Evolutionary conservation across 2,113 vertebrate species (phyloP).

Genomic region (Rhynchomys soricoides): DNA sequence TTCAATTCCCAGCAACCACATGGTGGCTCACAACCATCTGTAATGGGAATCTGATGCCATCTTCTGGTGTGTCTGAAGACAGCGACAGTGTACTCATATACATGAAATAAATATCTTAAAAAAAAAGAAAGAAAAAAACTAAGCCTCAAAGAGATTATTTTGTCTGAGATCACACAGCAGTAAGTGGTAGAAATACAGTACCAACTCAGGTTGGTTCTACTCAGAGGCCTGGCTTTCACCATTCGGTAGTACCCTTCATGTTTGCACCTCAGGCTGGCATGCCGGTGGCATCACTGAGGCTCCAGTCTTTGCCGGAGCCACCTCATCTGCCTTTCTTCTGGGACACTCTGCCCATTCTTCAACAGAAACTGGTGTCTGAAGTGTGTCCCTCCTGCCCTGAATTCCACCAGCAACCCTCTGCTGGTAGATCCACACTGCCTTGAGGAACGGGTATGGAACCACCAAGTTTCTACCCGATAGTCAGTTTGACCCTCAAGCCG

Average conservation of each 20-base stretch:
- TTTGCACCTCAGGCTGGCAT: accelerated
- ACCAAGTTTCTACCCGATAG: no score
- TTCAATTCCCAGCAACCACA: no score
- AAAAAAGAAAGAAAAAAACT: no score
- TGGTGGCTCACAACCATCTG: no score
- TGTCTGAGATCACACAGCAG: not conserved
- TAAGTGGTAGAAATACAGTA: not conserved
- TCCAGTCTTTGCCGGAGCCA: not conserved
- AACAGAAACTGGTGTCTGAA: not conserved
- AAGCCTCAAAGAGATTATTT: not conserved
- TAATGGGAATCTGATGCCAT: no score
- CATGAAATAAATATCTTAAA: no score
- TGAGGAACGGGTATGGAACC: accelerated
- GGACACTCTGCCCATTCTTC: not conserved
- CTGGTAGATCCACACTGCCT: accelerated
- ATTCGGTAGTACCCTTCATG: no score
- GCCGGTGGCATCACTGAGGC: not conserved
- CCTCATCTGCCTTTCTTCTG: not conserved
- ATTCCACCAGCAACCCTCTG: not conserved
- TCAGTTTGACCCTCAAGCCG: not conserved
- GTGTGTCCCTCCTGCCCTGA: not conserved
- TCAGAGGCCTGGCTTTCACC: not conserved
- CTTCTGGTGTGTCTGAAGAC: no score
- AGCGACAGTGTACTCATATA: no score
- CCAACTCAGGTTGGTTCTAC: not conserved